Base-by-base conservation (phyloP, 2,113 vertebrate species). In the Oreochromis tanganicae region DNA sequence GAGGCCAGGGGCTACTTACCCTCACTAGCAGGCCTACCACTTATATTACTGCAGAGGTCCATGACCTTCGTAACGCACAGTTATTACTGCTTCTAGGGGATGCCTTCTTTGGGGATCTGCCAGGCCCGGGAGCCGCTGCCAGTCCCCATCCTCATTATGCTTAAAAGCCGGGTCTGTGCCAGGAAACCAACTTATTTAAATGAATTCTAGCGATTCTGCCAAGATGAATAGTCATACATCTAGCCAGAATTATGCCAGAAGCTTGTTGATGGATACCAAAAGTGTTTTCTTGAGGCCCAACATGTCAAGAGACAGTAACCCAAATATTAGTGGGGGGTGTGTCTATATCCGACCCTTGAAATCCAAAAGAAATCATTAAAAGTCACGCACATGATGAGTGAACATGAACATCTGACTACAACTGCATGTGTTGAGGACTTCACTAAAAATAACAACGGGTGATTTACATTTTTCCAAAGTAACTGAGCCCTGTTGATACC, bases 391-490 rank as follows among this genome's bases (percentile, higher is more conserved):
- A 46, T 73, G 68, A 73, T 73, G 21, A 73, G 21, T 3, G 13
- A 43, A 46, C 27, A 27, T 48, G 14, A 73, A 29, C 41, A 27
- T 46, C 38, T 2, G 68, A 46, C 21, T 38, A 73, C 68, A 73
- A 17, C 41, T 75, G 24, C 14, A 29, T 75, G 75, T 7, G 24
- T 11, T n/a, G 48, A 17, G 21, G 41, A 36, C 27, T n/a, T 43
- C 41, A 14, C 27, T n/a, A 17, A 50, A 66, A 68, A 24, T 36
- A 50, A 6, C 34, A 24, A 38, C 5, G 3, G 17, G 12, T 57
- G 24, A 85, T 92, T 91, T 88, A 66, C 63, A 91, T 91, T 16
- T 82, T 85, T 84, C 82, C 59, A 34, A 43, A n/a, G 34, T 5
- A 84, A 80, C 57, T 52, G 38, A 29, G 17, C 4, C 36, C 2